Percentiles rank a stretch among this genome's conserved stretches.
Evolutionary conservation across 2,888 invertebrate genomes (phyloP).

Genomic region (Lycia hirtaria): DNA sequence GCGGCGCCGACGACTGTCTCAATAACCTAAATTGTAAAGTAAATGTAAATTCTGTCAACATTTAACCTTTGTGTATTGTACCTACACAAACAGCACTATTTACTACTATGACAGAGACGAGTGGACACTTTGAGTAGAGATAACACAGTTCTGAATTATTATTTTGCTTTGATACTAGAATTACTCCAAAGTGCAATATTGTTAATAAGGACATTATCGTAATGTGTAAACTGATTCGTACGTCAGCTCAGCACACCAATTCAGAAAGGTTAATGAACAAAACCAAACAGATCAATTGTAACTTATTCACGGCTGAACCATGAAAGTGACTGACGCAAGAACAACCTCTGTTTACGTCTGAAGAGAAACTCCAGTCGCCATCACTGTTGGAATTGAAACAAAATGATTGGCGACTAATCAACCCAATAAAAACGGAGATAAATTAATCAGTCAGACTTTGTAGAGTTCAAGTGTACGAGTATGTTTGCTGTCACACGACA

Average conservation of each 20-base stretch:
- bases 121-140: conserved; percentile 24
- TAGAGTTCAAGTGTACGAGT: conserved; percentile 44
- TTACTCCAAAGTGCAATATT: conserved; percentile 4
- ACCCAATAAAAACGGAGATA: conserved; percentile 31
- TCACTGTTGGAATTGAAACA: not conserved
- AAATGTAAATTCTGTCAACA: conserved; percentile 17
- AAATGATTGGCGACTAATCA: conserved; percentile 5
- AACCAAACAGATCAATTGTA: conserved; percentile 2
- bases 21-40: conserved; percentile 33
- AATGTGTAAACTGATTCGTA: not conserved
- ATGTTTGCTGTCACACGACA: conserved; percentile 34
- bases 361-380: conserved; percentile 4
- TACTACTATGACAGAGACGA: conserved; percentile 21
- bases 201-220: not conserved
- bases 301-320: conserved; percentile 1
- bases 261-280: conserved; percentile 3
- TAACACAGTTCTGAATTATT: conserved; percentile 23
- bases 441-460: conserved; percentile 42
- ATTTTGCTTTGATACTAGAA: not conserved
- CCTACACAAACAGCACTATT: conserved; percentile 16
- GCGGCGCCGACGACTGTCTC: not conserved
- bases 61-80: conserved; percentile 13
- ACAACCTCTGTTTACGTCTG: conserved; percentile 38
- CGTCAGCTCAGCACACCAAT: not conserved
- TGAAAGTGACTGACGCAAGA: conserved; percentile 45